Conservation (phyloP, 2,113 vertebrate genomes). For the Ammospiza nelsoni region DNA sequence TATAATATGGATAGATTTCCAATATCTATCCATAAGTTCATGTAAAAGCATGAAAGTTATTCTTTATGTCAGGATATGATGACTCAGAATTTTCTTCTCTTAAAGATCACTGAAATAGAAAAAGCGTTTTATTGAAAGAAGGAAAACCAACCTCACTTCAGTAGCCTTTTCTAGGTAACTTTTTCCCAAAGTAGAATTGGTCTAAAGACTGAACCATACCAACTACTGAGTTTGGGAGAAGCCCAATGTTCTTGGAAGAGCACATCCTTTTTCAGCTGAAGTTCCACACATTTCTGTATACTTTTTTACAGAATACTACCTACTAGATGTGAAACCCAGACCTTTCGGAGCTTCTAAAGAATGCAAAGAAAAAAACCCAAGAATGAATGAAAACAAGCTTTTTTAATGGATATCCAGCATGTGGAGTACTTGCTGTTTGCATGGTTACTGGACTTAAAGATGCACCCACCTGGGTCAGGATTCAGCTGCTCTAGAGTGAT, state of each 20-base stretch:
- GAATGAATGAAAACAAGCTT: background rate
- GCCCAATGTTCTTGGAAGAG: background rate
- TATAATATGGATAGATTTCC: background rate
- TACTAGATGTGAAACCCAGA: background rate
- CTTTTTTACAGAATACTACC: background rate
- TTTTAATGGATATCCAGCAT: background rate
- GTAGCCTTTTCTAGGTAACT: background rate
- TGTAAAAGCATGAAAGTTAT: background rate
- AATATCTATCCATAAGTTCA: background rate
- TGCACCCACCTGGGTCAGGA: slow-evolving; percentile 21
- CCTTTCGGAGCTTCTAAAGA: background rate
- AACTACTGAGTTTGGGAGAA: background rate
- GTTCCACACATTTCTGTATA: background rate
- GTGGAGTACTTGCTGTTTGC: slow-evolving; percentile 24
- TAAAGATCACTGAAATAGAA: background rate
- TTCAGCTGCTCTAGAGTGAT: slow-evolving; percentile 33
- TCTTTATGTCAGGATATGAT: background rate
- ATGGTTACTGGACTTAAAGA: slow-evolving; percentile 44
- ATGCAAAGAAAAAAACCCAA: background rate
- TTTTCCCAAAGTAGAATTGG: background rate
- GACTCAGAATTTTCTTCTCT: background rate
- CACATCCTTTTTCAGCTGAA: background rate
- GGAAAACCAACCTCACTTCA: background rate
- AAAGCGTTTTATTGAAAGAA: background rate
- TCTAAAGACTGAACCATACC: background rate